Evolutionary conservation across 2,888 invertebrate species (phyloP), one percentile per base, ranked within the genome.

Genomic region (Acanthococcus lagerstroemiae): DNA sequence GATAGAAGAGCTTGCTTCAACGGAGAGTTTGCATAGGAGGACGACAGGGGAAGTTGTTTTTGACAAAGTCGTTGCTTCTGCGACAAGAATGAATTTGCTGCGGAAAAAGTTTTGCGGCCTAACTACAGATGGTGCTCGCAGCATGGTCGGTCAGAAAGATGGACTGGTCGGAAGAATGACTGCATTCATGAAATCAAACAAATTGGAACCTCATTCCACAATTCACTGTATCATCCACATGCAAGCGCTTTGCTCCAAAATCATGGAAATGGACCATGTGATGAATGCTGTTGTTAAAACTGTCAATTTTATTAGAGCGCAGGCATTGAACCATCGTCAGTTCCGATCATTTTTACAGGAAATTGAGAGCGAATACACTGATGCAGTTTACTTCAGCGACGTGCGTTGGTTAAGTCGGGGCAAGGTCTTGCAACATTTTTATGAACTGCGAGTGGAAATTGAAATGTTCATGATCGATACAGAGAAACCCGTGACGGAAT

Each of bases 341-440:
- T 68, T 61, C 44, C 45, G 55, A 27, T 30, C 19, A 24, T 68
- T 67, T 66, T 4, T 67, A 19, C 5, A 5, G 12, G 56, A 68
- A 44, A 67, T 68, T 19, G 52, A 61, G 4, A 50, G 48, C 48
- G 26, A 55, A 27, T 56, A 56, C 44, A 54, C 30, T 27, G 61
- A 68, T 55, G 24, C 65, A n/a, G 24, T 56, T 19, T 56, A 58
- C 45, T 61, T 55, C 30, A 50, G 55, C 45, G 60, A 66, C 19
- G 56, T 66, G 17, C 61, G 46, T 30, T 61, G 66, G 66, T 56
- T 68, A 6, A 66, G 66, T 19, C 48, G 66, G 46, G 66, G 55
- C 24, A 68, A 61, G 27, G 61, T 66, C 12, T 45, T 60, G n/a
- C 45, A 78, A 67, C 63, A 55, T 55, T 60, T 69, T 69, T 69